These are phyloP conservation scores for Isaurus tuberculatus DNA, from an alignment of 92 coral and sea anemone genomes.

Conservation along the genomic window DNA sequence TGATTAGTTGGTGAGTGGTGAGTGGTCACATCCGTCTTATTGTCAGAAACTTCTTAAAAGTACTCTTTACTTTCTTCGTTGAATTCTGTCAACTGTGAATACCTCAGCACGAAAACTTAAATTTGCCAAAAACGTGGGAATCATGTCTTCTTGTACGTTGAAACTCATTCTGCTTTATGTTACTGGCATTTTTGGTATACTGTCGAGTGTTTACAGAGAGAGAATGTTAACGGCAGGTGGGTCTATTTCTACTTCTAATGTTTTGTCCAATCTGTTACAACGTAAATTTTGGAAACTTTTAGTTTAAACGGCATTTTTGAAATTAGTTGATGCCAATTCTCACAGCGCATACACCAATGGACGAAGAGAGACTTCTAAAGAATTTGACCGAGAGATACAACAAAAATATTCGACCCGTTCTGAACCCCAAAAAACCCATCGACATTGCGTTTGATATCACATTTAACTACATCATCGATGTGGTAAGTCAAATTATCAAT, in stretches of 20 bases:
- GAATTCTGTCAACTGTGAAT: not conserved
- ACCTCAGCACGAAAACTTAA: not conserved
- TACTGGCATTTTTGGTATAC: not conserved
- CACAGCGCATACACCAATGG: constrained; percentile 21
- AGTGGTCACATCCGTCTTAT: not conserved
- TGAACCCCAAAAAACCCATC: constrained; percentile 48
- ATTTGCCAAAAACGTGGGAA: not conserved
- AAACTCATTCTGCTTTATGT: not conserved
- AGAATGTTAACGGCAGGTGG: constrained; percentile 1
- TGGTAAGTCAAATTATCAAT: constrained; percentile 55
- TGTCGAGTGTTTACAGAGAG: constrained; percentile 2
- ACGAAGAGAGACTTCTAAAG: constrained; percentile 53
- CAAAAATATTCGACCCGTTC: constrained; percentile 70
- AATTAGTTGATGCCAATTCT: not conserved
- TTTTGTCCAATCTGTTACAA: not conserved
- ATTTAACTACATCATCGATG: constrained; percentile 82
- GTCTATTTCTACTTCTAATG: not conserved
- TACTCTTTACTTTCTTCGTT: not conserved
- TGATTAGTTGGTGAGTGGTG: not conserved
- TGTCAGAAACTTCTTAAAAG: constrained; percentile 16
- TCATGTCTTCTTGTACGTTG: constrained; percentile 10
- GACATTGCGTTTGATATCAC: constrained; percentile 81
- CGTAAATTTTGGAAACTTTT: not conserved
- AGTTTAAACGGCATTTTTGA: not conserved
- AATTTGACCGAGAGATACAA: constrained; percentile 49